Base-by-base conservation (phyloP, 2,113 vertebrate genomes). In the Stigmatopora argus region DNA sequence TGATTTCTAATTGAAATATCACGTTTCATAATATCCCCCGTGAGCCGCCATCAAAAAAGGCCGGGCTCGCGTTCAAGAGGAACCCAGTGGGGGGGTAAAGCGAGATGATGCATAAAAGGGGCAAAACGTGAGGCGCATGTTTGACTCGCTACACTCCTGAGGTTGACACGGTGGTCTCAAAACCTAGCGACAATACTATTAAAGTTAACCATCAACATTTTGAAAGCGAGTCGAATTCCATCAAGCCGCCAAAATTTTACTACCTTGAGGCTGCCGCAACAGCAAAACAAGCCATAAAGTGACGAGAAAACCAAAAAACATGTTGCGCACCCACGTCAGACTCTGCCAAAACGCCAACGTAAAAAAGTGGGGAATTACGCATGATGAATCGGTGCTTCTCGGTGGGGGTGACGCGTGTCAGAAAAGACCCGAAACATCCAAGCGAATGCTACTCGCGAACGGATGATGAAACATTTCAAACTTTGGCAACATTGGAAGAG, bases 1-100 rank as follows among this genome's bases (percentile, higher is more conserved):
- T 31, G 70, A 77, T 80, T 71, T 44, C 45, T 74, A 63, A 77
- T 69, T 75, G 70, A 75, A 80, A 80, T 72, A 78, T 81, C 64
- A 63, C 59, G 51, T 83, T 76, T 75, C 74, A 71, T 68, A 73
- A 55, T 34, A 64, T 47, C 48, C 65, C 11, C 12, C 0, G 65
- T 62, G 68, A 71, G 52, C 48, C 62, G 70, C 75, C 75, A 76
- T 77, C 64, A 78, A 77, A 70, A 75, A 31, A 6, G 13, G 44
- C 56, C 10, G 78, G 78, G 74, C 55, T 70, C n/a, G 1, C 7
- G 58, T 72, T 80, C 78, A 83, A 70, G 31, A 72, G 38, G 67
- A 79, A 49, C 15, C 57, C 62, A 62, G 49, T 41, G 3, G 12
- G 14, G 49, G 49, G 4, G 15, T 4, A 60, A 51, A 38, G 70